Base-by-base conservation (phyloP, 92 coral and sea anemone species). In the Ricordea florida region DNA sequence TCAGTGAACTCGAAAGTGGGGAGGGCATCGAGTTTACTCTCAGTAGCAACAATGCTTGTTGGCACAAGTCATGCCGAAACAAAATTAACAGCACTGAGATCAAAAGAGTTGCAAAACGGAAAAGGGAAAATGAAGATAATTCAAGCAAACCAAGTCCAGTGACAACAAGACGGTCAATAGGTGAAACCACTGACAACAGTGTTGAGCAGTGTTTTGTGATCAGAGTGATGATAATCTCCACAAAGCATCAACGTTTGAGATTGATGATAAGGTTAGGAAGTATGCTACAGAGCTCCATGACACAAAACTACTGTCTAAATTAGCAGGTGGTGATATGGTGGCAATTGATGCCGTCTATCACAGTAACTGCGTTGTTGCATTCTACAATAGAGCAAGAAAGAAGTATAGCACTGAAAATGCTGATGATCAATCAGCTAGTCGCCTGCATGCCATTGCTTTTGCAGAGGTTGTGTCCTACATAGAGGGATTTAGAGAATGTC, bases 321-420 rank as follows among this genome's bases (percentile, higher is more conserved):
- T 86, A 62, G 55, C 79, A 26, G 74, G 62, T 31, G 80, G 73
- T 16, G 83, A 86, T 60, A 72, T 86, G 83, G 79, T 86, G 42
- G 91, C 87, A 44, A 60, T 79, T 11, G 81, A 87, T 18, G 88
- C 92, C 45, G 41, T 11, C 9, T 82, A 87, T 49, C 88, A 87
- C 57, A 69, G 65, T 25, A 62, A 62, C 50, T 87, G 88, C 66
- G 32, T 87, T 21, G 79, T 75, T 5, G 58, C 57, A 16, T 74
- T 87, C 22, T 87, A 82, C 61, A 76, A 69, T 66, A 78, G 79
- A 21, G 86, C 78, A 42, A 75, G 84, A 48, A 41, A 17, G 15
- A 51, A 16, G 33, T 51, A 22, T 16, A 15, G 45, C 33, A 69
- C 22, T 57, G 18, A 11, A 38, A 53, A 43, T 13, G 49, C 6